phyloP scores from a whole-genome alignment of 2,797 vertebrate species.

The Bucorvus abyssinicus region DNA sequence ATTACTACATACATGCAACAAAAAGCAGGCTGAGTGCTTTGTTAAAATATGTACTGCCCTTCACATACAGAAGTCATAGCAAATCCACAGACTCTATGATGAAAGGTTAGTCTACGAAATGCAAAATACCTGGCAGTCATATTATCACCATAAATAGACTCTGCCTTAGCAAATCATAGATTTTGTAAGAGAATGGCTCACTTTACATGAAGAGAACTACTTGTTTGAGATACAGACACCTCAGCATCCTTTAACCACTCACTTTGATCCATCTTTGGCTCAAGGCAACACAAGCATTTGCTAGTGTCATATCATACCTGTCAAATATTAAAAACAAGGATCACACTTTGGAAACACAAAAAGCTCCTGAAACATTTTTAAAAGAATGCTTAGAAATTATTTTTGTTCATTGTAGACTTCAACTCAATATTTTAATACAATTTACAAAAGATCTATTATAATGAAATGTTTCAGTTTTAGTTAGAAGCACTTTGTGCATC shows the following conservation, averaged over 20 bases:
- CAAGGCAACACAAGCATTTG: constrained; percentile 86
- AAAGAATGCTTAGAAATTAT: background rate
- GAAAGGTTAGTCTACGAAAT: background rate
- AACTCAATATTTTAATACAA: background rate
- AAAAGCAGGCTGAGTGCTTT: background rate
- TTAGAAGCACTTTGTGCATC: background rate
- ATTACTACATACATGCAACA: background rate
- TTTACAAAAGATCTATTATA: background rate
- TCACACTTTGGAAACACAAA: background rate
- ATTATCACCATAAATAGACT: background rate
- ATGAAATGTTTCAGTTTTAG: background rate
- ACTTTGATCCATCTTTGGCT: constrained; percentile 88
- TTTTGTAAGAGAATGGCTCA: background rate
- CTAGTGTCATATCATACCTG: constrained; percentile 91
- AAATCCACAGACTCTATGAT: background rate
- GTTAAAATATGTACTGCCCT: background rate
- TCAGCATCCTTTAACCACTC: constrained; percentile 34
- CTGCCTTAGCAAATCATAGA: background rate
- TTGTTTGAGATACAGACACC: background rate
- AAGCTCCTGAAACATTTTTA: background rate
- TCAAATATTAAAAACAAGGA: constrained; percentile 21
- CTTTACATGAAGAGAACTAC: background rate
- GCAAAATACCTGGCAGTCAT: background rate
- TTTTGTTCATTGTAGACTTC: background rate
- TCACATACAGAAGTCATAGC: background rate